Evolutionary conservation across 2,797 vertebrate genomes (phyloP).

Genomic region (Sebastes aleutianus): DNA sequence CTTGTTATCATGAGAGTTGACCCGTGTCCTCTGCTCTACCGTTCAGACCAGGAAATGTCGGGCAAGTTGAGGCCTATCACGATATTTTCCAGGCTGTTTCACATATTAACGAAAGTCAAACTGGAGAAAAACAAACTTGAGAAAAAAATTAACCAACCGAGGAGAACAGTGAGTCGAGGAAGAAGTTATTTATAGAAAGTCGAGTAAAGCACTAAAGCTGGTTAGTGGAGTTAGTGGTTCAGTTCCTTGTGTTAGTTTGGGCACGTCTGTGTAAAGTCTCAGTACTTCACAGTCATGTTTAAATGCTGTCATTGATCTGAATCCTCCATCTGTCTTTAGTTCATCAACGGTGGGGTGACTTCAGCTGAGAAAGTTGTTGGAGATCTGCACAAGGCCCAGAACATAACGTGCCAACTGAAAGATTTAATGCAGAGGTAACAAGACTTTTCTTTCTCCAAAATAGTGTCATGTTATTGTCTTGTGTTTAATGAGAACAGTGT

Average conservation of each 20-base stretch:
- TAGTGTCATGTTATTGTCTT: not conserved
- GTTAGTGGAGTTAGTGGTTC: not conserved
- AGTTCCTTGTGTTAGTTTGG: not conserved
- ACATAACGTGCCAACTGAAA: slow-evolving; percentile 36
- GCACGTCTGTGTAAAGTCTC: not conserved
- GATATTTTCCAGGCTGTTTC: not conserved
- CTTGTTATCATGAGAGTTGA: not conserved
- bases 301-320: not conserved
- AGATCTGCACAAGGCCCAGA: slow-evolving; percentile 51
- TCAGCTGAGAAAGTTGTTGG: slow-evolving; percentile 24
- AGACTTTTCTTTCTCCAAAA: not conserved
- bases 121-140: not conserved
- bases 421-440: slow-evolving; percentile 67
- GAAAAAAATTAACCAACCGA: not conserved
- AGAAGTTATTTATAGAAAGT: not conserved
- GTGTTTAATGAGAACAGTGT: not conserved
- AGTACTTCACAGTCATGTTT: not conserved
- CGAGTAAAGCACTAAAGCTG: not conserved
- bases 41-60: not conserved
- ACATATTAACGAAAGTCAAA: not conserved
- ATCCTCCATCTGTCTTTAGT: slow-evolving; percentile 35
- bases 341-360: slow-evolving; percentile 46
- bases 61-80: not conserved
- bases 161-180: accelerated
- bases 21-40: not conserved